These are phyloP conservation scores for Polylopha cassiicola DNA, from an alignment of 2,888 invertebrate genomes.

Conservation along the genomic window DNA sequence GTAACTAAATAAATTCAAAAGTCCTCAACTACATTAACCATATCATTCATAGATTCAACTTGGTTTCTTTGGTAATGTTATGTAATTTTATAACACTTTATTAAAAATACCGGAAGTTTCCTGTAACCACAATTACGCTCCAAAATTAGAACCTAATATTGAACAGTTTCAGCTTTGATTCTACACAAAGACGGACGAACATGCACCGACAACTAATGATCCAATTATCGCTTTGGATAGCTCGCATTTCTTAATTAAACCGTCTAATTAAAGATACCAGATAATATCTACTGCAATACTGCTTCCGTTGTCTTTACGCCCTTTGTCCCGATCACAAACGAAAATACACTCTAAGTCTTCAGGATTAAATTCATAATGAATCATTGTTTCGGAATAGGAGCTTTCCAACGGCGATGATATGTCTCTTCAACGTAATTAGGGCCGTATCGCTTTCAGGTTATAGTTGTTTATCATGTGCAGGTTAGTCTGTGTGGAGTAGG, in stretches of 20 bases:
- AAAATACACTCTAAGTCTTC: constrained; percentile 24
- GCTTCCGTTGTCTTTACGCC: constrained; percentile 59
- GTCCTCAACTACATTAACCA: no score
- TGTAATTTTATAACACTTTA: no score
- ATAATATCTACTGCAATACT: constrained; percentile 35
- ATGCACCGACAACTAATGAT: constrained; percentile 55
- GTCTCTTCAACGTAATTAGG: background rate
- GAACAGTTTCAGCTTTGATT: constrained; percentile 4
- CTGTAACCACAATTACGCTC: no score
- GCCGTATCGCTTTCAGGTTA: constrained; percentile 22
- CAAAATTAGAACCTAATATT: background rate
- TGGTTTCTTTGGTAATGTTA: no score
- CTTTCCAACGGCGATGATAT: constrained; percentile 1
- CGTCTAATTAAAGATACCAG: constrained; percentile 53
- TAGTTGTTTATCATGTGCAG: background rate
- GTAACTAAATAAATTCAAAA: no score
- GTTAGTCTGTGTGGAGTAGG: constrained; percentile 31
- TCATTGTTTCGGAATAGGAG: background rate
- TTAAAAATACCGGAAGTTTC: no score
- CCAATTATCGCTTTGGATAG: constrained; percentile 60
- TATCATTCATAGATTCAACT: no score
- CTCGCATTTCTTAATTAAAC: constrained; percentile 63
- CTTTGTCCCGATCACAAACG: constrained; percentile 27
- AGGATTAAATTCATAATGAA: constrained; percentile 25
- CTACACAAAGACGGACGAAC: constrained; percentile 28